Evolutionary conservation across 2,888 invertebrate genomes (phyloP), one percentile per base, ranked within the genome.

Genomic region (Drosophila pegasa): DNA sequence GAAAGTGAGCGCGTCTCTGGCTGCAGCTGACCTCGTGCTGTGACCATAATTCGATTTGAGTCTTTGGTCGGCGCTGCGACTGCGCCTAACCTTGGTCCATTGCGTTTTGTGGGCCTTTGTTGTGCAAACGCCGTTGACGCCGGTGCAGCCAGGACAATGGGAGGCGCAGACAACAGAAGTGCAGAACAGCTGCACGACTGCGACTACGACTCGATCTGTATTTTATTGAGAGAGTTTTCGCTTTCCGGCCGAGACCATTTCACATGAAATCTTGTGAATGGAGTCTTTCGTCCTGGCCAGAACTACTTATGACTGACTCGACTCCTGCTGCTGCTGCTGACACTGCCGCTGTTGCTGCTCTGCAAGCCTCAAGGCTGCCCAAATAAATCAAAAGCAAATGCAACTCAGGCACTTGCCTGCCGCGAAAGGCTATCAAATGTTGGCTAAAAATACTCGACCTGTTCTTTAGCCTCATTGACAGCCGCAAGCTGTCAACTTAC

Each of bases 51-150:
- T 38, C n/a, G 9, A 10, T 29, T 47, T 47, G 22, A 16, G 40
- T 38, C 31, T 22, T 9, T 57, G 50, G 31, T 22, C 71, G 66
- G 71, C 61, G 71, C 75, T 70, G 62, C 41, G 41, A 20, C 54
- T 60, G 63, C 68, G 43, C 48, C 52, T 57, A 62, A 65, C 78
- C 75, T 78, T 74, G 75, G 64, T 22, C 74, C 54, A 59, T 61
- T 58, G 31, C 68, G 16, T 56, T 64, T 64, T 63, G 45, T 74
- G 54, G 78, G 31, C 60, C 55, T 65, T 75, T 77, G 78, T 75
- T 77, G 54, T 67, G 68, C 63, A 75, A 75, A 75, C 75, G 75
- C 75, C 75, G 75, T 56, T 75, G 69, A 75, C 75, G 75, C 75
- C 74, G 65, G 56, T 62, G 69, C 58, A 62, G 37, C 37, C 40